phyloP scores from a whole-genome alignment of 2,888 invertebrate species.

The Phalangium opilio region DNA sequence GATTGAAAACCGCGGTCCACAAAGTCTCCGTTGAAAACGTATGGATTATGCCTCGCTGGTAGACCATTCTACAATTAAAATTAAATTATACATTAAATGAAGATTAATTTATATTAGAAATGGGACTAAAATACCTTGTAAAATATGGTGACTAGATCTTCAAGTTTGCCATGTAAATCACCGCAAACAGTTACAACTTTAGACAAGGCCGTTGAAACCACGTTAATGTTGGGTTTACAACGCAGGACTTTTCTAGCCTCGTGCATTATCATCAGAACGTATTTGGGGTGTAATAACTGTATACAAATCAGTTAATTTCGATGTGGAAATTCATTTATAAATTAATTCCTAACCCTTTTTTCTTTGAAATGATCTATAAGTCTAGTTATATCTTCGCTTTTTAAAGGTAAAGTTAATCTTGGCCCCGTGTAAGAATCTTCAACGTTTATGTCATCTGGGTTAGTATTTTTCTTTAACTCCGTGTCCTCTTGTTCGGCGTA shows the following conservation, averaged over 20 bases:
- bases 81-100: too few species aligned
- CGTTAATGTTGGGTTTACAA: conserved; percentile 64
- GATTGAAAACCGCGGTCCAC: conserved; percentile 83
- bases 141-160: conserved; percentile 77
- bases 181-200: conserved; percentile 84
- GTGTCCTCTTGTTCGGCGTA: conserved; percentile 5
- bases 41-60: conserved; percentile 77
- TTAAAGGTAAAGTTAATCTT: conserved; percentile 62
- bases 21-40: conserved; percentile 90
- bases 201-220: conserved; percentile 69
- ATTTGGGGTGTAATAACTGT: conserved; percentile 67
- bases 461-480: conserved; percentile 11
- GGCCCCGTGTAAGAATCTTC: conserved; percentile 43
- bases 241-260: conserved; percentile 60
- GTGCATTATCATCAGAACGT: conserved; percentile 65
- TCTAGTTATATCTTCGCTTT: conserved; percentile 57
- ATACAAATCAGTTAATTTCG: too few species aligned
- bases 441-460: conserved; percentile 11
- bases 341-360: conserved; percentile 25
- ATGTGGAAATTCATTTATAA: too few species aligned
- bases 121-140: conserved; percentile 52
- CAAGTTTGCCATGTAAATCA: conserved; percentile 83
- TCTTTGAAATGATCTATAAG: conserved; percentile 67
- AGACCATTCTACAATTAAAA: conserved; percentile 67
- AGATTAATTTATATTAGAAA: conserved; percentile 1